Evolutionary conservation across 1,140 invertebrate species (phyloP).

Genomic region (Papilio helenus): DNA sequence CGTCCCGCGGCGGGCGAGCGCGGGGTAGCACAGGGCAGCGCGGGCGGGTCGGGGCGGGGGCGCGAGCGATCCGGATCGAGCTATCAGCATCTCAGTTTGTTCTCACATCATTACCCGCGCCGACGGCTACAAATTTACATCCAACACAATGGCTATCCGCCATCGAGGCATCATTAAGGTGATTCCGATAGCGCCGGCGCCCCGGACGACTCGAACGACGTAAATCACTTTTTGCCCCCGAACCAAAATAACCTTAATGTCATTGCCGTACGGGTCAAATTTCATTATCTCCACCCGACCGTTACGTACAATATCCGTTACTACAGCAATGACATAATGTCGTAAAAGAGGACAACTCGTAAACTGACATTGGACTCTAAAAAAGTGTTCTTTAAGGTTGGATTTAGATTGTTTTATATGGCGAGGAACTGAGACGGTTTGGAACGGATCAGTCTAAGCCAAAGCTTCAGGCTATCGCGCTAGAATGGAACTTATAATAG

Average conservation of each 20-base stretch:
- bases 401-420: conserved; percentile 50
- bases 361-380: conserved; percentile 63
- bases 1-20: conserved; percentile 13
- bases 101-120: conserved; percentile 83
- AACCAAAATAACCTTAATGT: conserved; percentile 50
- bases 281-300: conserved; percentile 47
- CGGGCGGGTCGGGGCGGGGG: background rate
- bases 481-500: conserved; percentile 78
- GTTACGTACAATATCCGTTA: conserved; percentile 51
- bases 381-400: conserved; percentile 54
- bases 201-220: conserved; percentile 50
- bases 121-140: conserved; percentile 83
- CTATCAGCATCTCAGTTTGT: conserved; percentile 82
- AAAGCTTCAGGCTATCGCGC: conserved; percentile 66
- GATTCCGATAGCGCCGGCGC: conserved; percentile 80
- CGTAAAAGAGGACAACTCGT: conserved; percentile 65
- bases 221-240: conserved; percentile 42
- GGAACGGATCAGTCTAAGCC: conserved; percentile 70
- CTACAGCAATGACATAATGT: conserved; percentile 68
- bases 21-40: background rate
- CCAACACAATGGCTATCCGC: conserved; percentile 82
- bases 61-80: conserved; percentile 74
- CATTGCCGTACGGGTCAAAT: conserved; percentile 44
- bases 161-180: conserved; percentile 83
- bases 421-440: conserved; percentile 48